Percentiles rank a stretch among this genome's conserved stretches.
These are phyloP conservation scores for Drosophila peninsularis DNA, from an alignment of 2,888 invertebrate genomes.

Conservation along the genomic window DNA sequence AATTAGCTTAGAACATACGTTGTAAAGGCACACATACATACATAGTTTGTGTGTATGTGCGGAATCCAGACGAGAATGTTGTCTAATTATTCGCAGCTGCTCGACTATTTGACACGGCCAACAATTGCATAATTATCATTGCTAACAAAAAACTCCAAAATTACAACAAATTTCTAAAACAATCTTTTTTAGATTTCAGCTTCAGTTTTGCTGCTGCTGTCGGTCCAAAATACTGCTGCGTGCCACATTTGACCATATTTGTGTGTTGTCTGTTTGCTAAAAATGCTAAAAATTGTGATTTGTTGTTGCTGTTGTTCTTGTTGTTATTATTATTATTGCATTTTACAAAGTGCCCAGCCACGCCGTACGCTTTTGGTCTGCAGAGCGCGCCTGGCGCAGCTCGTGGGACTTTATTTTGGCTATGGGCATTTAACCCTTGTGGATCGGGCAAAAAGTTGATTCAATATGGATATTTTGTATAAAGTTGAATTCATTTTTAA, in stretches of 20 bases:
- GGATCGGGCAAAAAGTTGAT: not conserved
- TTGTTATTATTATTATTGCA: constrained; percentile 32
- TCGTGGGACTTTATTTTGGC: constrained; percentile 55
- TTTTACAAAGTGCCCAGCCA: constrained; percentile 47
- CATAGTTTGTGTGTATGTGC: not conserved
- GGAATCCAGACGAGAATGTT: constrained; percentile 51
- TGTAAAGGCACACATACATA: not conserved
- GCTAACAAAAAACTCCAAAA: constrained; percentile 11
- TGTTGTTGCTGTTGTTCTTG: constrained; percentile 9
- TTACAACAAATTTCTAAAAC: constrained; percentile 16
- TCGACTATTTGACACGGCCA: constrained; percentile 35
- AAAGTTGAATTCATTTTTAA: too few relatives aligned
- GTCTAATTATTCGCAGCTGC: constrained; percentile 63
- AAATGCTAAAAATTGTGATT: constrained; percentile 48
- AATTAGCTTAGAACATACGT: constrained; percentile 42
- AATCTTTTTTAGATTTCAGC: constrained; percentile 30
- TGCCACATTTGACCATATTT: constrained; percentile 77
- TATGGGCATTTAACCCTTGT: constrained; percentile 39
- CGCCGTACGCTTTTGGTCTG: constrained; percentile 35
- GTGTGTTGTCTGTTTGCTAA: constrained; percentile 30
- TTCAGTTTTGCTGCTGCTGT: constrained; percentile 4
- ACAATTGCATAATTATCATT: constrained; percentile 62
- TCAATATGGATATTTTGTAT: too few relatives aligned
- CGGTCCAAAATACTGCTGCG: constrained; percentile 64
- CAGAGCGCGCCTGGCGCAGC: constrained; percentile 18